Conservation (phyloP, 2,113 vertebrate species). For the Colistium nudipinnis region DNA sequence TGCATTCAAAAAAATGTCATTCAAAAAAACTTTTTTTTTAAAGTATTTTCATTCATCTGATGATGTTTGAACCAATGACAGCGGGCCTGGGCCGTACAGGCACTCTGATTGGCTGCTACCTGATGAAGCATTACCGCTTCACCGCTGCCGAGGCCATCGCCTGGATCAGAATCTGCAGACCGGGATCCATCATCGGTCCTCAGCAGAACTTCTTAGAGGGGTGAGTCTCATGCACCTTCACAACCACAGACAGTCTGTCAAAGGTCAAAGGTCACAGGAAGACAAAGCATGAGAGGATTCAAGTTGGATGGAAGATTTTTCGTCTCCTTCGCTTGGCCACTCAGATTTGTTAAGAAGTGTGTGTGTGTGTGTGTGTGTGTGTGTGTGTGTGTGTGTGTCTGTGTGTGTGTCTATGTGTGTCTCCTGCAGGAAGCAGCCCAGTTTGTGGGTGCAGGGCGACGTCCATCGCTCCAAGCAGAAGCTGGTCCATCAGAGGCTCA, state of each 20-base stretch:
- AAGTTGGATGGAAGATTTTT: no score
- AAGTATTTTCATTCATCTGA: no score
- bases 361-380: neutral
- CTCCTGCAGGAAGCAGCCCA: conserved; percentile 85
- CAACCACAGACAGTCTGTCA: no score
- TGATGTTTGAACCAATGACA: conserved; percentile 63
- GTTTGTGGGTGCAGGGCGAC: conserved; percentile 90
- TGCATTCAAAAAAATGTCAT: no score
- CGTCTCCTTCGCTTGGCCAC: no score
- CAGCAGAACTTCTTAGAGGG: conserved; percentile 94
- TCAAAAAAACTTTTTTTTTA: no score
- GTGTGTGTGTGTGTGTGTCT: conserved; percentile 19
- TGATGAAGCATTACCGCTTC: conserved; percentile 94
- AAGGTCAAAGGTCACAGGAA: no score
- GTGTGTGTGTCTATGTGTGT: conserved; percentile 10
- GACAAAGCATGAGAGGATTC: no score
- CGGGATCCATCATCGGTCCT: conserved; percentile 92
- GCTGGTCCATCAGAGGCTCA: conserved; percentile 62
- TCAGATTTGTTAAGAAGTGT: no score
- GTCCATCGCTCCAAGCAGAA: conserved; percentile 85
- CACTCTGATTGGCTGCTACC: conserved; percentile 91
- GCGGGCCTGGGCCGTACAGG: conserved; percentile 93
- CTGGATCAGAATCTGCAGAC: conserved; percentile 92
- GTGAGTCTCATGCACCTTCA: conserved; percentile 80
- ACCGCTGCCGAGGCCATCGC: conserved; percentile 90